Conservation (phyloP, 2,888 invertebrate genomes). For the Temnothorax rugatulus region DNA sequence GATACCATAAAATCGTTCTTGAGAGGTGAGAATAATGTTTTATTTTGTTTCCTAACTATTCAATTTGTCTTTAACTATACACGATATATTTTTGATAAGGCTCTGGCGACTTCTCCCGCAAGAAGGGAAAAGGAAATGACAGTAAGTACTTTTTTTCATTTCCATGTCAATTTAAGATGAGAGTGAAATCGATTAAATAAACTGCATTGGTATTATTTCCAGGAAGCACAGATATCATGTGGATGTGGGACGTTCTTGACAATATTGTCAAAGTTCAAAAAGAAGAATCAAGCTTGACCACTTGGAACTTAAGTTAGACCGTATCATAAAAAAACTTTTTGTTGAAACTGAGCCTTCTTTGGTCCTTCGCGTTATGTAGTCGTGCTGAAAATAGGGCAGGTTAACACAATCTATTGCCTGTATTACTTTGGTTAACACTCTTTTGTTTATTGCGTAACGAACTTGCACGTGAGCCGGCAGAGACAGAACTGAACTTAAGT, state of each 20-base stretch:
- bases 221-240: background rate
- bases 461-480: no score
- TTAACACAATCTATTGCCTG: no score
- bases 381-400: no score
- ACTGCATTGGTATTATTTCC: background rate
- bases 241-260: background rate
- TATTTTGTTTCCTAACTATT: slow-evolving; percentile 9
- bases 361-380: no score
- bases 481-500: no score
- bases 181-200: background rate
- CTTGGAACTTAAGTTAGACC: background rate
- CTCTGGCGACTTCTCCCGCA: background rate
- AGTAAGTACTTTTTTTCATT: slow-evolving; percentile 16
- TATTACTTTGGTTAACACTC: no score
- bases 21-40: background rate
- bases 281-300: slow-evolving; percentile 14
- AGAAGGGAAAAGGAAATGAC: slow-evolving; percentile 2
- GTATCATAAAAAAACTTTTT: background rate
- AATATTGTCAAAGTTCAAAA: slow-evolving; percentile 12
- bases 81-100: slow-evolving; percentile 10
- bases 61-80: slow-evolving; percentile 1
- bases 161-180: background rate
- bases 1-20: background rate
- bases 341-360: no score
- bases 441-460: no score